Evolutionary conservation across 2,888 invertebrate genomes (phyloP), one percentile per base, ranked within the genome.

Genomic region (Meganola albula): DNA sequence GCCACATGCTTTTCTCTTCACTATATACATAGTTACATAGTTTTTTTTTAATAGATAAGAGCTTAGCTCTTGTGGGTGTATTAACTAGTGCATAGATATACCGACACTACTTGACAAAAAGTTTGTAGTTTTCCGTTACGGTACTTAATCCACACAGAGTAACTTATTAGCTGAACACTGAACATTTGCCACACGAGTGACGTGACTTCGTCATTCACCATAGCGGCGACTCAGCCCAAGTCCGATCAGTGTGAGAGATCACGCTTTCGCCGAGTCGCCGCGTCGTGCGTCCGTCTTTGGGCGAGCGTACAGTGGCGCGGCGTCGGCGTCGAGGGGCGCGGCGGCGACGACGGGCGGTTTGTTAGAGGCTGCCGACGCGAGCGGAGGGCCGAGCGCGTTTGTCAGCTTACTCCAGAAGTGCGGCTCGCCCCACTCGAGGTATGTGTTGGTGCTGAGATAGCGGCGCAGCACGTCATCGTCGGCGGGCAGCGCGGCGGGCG

Each of bases 341-440:
- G 26, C 24, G 20, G 16, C 26, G 9, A 18, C 27, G 14, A 11
- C 11, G 12, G 6, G 26, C 7, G 21, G 2, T n/a, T n/a, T n/a
- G n/a, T n/a, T n/a, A n/a, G n/a, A n/a, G n/a, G n/a, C n/a, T n/a
- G n/a, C n/a, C n/a, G n/a, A n/a, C 8, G 34, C n/a, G 24, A 37
- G 34, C 37, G 44, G 40, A 25, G 39, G 25, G 41, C 30, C 6
- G 62, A 95, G 74, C 1, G 94, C 93, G 60, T 91, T 92, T 18
- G 89, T 83, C 31, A 95, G 74, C 64, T 92, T 93, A 33, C 92
- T 87, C 94, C 94, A 95, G 74, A 95, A 94, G 90, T 91, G 92
- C 5, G 91, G 91, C 62, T 94, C 93, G 7, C 90, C 93, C 92
- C 93, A 93, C 56, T 92, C 90, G 14, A 95, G 87, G 60, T 94